Base-by-base conservation (phyloP, 2,888 invertebrate genomes). In the Acleris sparsana region DNA sequence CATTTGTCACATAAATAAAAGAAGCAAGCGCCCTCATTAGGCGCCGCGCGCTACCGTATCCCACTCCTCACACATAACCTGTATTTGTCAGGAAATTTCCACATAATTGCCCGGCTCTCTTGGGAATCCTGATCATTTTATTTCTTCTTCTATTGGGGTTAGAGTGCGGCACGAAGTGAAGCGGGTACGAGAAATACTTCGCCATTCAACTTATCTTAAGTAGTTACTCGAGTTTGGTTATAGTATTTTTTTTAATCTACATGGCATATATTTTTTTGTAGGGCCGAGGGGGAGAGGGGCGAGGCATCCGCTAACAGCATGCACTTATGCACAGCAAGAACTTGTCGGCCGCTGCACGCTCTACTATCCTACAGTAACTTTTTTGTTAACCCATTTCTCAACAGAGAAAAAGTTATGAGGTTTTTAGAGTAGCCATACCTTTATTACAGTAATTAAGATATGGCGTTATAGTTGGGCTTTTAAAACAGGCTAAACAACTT, bases 391-490 rank as follows among this genome's bases (percentile, higher is more conserved):
- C 81, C 80, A 83, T 86, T 85, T 87, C 88, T 87, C 84, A 85
- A 82, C 80, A 77, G 74, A 78, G 77, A 81, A 82, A 80, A 83
- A 87, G 80, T 85, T 87, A 88, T 88, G 85, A 85, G 87, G 80
- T 84, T 88, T 83, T 82, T 82, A 82, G 82, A 80, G 81, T 65
- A 79, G 80, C 82, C 84, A 85, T 87, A 82, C 82, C 86, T 89
- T 90, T 91, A 91, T 89, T 88, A 83, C 81, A 80, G 90, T 85
- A 87, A 89, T 91, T 89, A 85, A 92, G 91, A 92, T 92, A 89
- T 83, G 79, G 78, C 79, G 78, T 85, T 80, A 85, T 85, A 83
- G 84, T 80, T 80, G 80, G 74, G 88, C 90, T 90, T 90, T 91
- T 89, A 90, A 84, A 82, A 79, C 74, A 73, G 73, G 71, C 43